Conservation (phyloP, 2,888 invertebrate species). For the Hyposoter dolosus region DNA sequence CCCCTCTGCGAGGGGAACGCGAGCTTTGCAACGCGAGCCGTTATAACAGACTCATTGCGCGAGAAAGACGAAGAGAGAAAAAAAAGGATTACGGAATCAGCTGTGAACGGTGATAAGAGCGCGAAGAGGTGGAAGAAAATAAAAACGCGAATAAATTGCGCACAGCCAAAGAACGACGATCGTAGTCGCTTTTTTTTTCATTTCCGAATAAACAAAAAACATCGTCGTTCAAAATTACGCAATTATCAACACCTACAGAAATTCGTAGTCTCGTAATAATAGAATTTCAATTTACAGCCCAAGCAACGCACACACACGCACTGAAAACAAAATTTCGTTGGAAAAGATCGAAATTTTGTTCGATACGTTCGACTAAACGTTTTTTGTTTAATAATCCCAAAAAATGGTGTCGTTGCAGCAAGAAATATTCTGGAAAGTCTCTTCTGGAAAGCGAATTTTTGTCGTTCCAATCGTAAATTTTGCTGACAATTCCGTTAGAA, state of each 20-base stretch:
- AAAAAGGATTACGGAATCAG: constrained; percentile 70
- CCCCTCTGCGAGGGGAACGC: constrained; percentile 43
- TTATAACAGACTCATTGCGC: constrained; percentile 47
- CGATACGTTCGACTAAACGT: too few relatives aligned
- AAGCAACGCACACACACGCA: neutral
- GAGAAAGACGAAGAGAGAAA: constrained; percentile 42
- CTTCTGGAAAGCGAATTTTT: too few relatives aligned
- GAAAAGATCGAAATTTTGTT: too few relatives aligned
- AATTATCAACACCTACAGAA: neutral
- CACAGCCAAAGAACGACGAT: neutral
- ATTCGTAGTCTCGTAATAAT: neutral
- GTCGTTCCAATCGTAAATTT: too few relatives aligned
- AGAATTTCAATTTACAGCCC: neutral
- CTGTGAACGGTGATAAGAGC: constrained; percentile 62
- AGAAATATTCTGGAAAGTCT: too few relatives aligned
- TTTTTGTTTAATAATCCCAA: too few relatives aligned
- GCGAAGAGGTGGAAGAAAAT: constrained; percentile 27
- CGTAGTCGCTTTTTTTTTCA: neutral
- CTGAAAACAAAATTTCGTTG: too few relatives aligned
- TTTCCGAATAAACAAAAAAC: neutral
- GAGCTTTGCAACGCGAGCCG: constrained; percentile 46
- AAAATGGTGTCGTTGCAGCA: too few relatives aligned
- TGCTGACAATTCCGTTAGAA: too few relatives aligned
- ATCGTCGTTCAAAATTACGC: neutral
- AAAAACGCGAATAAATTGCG: neutral